Conservation (phyloP, 2,888 invertebrate species). For the Ephialtes manifestator region DNA sequence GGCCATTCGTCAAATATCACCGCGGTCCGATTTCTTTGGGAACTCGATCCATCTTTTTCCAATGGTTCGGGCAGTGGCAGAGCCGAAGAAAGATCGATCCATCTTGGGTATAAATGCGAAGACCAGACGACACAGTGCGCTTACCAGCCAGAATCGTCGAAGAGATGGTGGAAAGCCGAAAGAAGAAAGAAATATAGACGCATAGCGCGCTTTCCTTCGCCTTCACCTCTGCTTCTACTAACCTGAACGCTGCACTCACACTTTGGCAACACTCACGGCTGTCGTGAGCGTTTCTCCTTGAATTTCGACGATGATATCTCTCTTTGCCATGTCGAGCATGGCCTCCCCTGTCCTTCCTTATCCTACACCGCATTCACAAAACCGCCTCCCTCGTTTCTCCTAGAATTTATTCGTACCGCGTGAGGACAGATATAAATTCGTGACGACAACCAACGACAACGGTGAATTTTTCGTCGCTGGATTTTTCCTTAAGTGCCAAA, state of each 20-base stretch:
- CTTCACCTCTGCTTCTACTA: constrained; percentile 23
- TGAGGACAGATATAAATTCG: constrained; percentile 65
- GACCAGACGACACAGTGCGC: constrained; percentile 17
- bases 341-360: constrained; percentile 57
- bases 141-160: constrained; percentile 30
- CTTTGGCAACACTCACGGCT: constrained; percentile 39
- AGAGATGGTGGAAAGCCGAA: constrained; percentile 9
- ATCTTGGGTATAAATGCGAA: constrained; percentile 19
- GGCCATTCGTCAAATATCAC: constrained; percentile 72
- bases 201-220: constrained; percentile 33
- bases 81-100: constrained; percentile 63
- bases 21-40: constrained; percentile 66
- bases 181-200: constrained; percentile 46
- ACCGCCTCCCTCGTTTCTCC: background rate
- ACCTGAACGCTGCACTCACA: background rate
- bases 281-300: constrained; percentile 45
- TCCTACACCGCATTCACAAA: background rate
- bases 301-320: constrained; percentile 63
- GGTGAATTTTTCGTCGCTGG: constrained; percentile 28
- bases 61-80: constrained; percentile 28
- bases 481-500: constrained; percentile 8
- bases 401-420: constrained; percentile 66
- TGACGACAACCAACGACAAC: constrained; percentile 26
- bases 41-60: constrained; percentile 71
- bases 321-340: constrained; percentile 24